Conservation (phyloP, 2,797 vertebrate species). For the Hippoglossus hippoglossus region DNA sequence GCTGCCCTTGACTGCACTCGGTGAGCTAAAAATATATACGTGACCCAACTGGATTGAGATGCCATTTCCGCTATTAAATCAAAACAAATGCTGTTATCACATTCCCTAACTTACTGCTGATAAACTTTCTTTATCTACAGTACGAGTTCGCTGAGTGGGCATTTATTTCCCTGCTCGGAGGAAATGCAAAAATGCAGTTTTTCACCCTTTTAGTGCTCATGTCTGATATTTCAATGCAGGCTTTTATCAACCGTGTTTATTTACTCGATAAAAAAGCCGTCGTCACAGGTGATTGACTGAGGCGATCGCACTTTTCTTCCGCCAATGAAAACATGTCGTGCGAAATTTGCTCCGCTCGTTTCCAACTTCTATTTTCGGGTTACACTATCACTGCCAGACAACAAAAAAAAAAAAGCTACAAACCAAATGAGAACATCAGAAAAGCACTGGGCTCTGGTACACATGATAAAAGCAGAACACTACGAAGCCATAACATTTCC, state of each 20-base stretch:
- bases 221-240: conserved; percentile 46
- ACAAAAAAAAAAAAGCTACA: conserved; percentile 30
- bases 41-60: not conserved
- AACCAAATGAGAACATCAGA: conserved; percentile 37
- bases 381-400: conserved; percentile 39
- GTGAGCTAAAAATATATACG: not conserved
- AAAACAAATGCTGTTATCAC: conserved; percentile 1
- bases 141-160: conserved; percentile 33
- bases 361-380: conserved; percentile 41
- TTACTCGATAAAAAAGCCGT: conserved; percentile 32
- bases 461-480: conserved; percentile 42
- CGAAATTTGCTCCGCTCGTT: conserved; percentile 61
- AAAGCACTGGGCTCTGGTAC: conserved; percentile 29
- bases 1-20: not conserved
- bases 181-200: conserved; percentile 42
- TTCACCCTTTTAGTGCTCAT: conserved; percentile 29
- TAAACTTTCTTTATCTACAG: conserved; percentile 10
- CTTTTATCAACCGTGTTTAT: conserved; percentile 51
- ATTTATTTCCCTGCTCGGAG: conserved; percentile 34
- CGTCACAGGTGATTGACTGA: conserved; percentile 15
- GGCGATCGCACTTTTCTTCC: conserved; percentile 21
- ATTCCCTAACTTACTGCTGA: conserved; percentile 15
- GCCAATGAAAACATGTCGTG: conserved; percentile 35
- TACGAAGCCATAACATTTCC: conserved; percentile 41
- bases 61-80: not conserved